Conservation (phyloP, 2,113 vertebrate species). For the Protomyctophum bolini region DNA sequence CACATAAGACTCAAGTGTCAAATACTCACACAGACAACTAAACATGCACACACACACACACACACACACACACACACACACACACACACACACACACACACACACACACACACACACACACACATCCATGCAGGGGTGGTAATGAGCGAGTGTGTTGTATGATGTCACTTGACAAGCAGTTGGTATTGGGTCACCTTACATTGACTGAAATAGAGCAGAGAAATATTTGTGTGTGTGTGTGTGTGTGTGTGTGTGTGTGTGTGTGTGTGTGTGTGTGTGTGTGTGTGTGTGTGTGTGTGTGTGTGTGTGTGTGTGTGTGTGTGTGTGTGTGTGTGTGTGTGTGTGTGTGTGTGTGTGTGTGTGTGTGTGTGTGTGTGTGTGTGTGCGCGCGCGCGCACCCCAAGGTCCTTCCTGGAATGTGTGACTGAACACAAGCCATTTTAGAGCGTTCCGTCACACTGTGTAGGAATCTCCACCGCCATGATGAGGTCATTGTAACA, state of each 20-base stretch:
- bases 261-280: too few relatives aligned
- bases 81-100: neutral
- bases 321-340: too few relatives aligned
- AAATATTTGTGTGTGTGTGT: constrained; percentile 22
- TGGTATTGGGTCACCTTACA: constrained; percentile 25
- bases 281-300: neutral
- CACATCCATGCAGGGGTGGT: neutral
- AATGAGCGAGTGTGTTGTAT: constrained; percentile 14
- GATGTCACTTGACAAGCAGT: constrained; percentile 55
- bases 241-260: neutral
- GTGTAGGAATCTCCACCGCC: too few relatives aligned
- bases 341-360: constrained; percentile 5
- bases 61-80: neutral
- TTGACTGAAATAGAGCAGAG: constrained; percentile 56
- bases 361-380: neutral
- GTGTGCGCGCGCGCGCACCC: too few relatives aligned
- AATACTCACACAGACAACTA: neutral
- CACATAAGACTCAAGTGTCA: neutral
- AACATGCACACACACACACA: neutral
- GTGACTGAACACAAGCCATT: constrained; percentile 17
- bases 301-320: neutral
- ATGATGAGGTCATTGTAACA: too few relatives aligned
- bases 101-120: neutral
- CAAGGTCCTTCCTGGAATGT: constrained; percentile 39
- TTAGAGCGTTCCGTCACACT: constrained; percentile 28